A percentile compares a stretch with the other conserved stretches of the same genome.
Evolutionary conservation across 2,113 vertebrate genomes (phyloP).

Genomic region (Leptocoma aspasia): DNA sequence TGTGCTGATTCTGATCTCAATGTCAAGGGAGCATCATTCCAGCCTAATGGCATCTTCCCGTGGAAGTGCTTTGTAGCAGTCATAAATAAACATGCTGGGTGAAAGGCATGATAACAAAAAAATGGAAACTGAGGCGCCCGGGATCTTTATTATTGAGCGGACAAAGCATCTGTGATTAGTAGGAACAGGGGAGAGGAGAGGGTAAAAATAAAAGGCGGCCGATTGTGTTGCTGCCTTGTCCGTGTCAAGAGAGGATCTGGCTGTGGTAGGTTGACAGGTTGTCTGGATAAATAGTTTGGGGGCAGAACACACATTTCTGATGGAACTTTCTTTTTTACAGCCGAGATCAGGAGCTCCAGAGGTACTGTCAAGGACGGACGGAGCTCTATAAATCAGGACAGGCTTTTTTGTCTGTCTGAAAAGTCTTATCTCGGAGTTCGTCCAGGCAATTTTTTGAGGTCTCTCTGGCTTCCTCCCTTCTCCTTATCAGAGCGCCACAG

Average conservation of each 20-base stretch:
- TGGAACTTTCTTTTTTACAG: constrained; percentile 47
- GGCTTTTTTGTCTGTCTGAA: constrained; percentile 68
- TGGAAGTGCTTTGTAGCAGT: constrained; percentile 12
- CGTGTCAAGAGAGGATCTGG: constrained; percentile 48
- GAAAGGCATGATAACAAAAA: constrained; percentile 24
- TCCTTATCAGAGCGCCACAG: constrained; percentile 70
- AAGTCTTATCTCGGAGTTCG: constrained; percentile 66
- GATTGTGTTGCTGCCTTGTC: constrained; percentile 54
- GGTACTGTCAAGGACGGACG: constrained; percentile 63
- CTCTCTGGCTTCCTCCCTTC: constrained; percentile 54
- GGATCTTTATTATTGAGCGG: constrained; percentile 20
- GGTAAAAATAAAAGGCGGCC: background rate
- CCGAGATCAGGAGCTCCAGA: constrained; percentile 49
- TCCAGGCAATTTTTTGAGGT: constrained; percentile 67
- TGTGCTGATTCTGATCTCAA: constrained; percentile 53
- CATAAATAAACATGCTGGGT: constrained; percentile 50
- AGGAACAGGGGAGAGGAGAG: background rate
- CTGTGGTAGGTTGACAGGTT: constrained; percentile 63
- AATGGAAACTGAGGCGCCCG: constrained; percentile 69
- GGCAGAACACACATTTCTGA: constrained; percentile 60
- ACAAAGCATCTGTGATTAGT: constrained; percentile 34
- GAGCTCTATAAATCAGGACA: constrained; percentile 68
- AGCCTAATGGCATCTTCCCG: constrained; percentile 34
- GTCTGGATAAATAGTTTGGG: constrained; percentile 66
- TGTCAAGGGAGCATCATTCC: constrained; percentile 65